phyloP scores from a whole-genome alignment of 2,797 vertebrate species.

The Microcaecilia unicolor region DNA sequence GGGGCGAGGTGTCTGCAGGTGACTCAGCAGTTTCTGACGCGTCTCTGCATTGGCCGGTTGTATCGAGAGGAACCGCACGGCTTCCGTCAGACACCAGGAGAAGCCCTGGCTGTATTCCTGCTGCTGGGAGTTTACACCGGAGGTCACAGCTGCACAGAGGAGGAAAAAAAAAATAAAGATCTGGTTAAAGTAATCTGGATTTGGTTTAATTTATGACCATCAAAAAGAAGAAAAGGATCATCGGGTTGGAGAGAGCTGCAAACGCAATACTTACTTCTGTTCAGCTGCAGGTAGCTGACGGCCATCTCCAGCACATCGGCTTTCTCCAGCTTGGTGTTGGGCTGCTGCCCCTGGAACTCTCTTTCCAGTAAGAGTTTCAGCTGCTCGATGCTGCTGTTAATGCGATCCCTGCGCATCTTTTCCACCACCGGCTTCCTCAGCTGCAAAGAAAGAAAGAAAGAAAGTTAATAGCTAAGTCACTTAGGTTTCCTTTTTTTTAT shows the following conservation, averaged over 20 bases:
- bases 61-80: constrained; percentile 63
- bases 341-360: constrained; percentile 64
- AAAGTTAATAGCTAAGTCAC: background rate
- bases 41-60: constrained; percentile 53
- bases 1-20: constrained; percentile 55
- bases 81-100: constrained; percentile 67
- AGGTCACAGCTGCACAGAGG: constrained; percentile 17
- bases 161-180: background rate
- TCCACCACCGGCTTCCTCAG: constrained; percentile 71
- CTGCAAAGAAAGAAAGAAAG: constrained; percentile 40
- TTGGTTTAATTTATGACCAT: no score
- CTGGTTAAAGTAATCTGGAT: no score
- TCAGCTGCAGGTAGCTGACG: constrained; percentile 54
- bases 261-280: constrained; percentile 43
- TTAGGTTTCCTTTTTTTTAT: rapidly evolving
- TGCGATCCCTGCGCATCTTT: constrained; percentile 57
- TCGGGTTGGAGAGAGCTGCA: no score
- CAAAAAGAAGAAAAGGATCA: rapidly evolving
- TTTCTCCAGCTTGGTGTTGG: constrained; percentile 72
- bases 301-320: constrained; percentile 73
- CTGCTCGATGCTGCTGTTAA: constrained; percentile 63
- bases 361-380: constrained; percentile 62
- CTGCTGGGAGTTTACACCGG: constrained; percentile 23
- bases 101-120: constrained; percentile 55
- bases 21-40: constrained; percentile 55